A percentile compares a stretch with the other conserved stretches of the same genome.
phyloP scores from a whole-genome alignment of 1,140 invertebrate species.

The Diorhabda carinulata region DNA sequence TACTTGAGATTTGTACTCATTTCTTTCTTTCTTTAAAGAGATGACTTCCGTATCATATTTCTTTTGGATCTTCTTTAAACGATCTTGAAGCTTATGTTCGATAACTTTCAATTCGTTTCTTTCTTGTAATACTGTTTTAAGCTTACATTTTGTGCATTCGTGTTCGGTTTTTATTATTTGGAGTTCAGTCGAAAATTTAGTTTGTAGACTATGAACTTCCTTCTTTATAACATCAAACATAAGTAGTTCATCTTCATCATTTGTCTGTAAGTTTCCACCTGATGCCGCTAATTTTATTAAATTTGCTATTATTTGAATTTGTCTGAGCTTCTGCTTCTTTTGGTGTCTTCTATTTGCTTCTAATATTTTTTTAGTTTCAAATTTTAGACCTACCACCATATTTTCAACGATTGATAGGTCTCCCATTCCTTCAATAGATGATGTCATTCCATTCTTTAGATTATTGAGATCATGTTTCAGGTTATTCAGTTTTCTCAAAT shows the following conservation, averaged over 20 bases:
- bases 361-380: constrained; percentile 15
- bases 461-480: constrained; percentile 30
- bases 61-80: constrained; percentile 5
- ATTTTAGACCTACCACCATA: constrained; percentile 16
- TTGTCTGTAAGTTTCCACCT: background rate
- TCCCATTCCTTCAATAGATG: constrained; percentile 16
- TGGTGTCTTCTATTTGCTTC: constrained; percentile 10
- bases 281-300: background rate
- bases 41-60: background rate
- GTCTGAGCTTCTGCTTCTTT: constrained; percentile 1
- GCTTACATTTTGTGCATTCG: constrained; percentile 13
- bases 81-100: background rate
- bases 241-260: background rate
- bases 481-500: constrained; percentile 26
- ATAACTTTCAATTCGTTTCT: constrained; percentile 20
- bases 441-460: constrained; percentile 23
- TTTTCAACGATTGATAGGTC: constrained; percentile 20
- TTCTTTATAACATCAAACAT: background rate
- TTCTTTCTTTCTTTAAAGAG: constrained; percentile 19
- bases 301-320: background rate
- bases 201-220: background rate
- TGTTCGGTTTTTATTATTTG: constrained; percentile 12
- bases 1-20: constrained; percentile 27
- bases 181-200: constrained; percentile 10
- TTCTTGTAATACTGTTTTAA: constrained; percentile 19